These are phyloP conservation scores for Chrysomela aeneicollis DNA, from an alignment of 2,888 invertebrate species.

Conservation along the genomic window DNA sequence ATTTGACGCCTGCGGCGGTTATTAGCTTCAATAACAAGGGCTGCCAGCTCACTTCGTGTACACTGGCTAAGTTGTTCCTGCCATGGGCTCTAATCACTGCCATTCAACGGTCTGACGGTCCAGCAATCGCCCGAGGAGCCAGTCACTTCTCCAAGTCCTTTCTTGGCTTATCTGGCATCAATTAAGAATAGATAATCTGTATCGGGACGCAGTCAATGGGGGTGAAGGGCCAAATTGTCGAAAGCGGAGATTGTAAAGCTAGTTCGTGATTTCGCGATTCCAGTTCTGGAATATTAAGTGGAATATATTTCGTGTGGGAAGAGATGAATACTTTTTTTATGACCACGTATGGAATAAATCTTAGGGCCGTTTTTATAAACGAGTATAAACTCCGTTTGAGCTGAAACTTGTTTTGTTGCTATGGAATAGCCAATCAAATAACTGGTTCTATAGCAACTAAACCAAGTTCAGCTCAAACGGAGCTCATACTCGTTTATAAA, in stretches of 20 bases:
- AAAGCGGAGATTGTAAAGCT: background rate
- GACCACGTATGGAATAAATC: too few species aligned
- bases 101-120: conserved; percentile 51
- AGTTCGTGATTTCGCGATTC: background rate
- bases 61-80: conserved; percentile 50
- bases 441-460: too few species aligned
- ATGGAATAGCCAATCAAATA: too few species aligned
- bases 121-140: conserved; percentile 52
- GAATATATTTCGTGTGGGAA: too few species aligned
- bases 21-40: conserved; percentile 59
- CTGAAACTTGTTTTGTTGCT: too few species aligned
- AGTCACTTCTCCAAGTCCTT: conserved; percentile 52
- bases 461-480: too few species aligned
- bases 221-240: background rate
- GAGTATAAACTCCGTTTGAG: too few species aligned
- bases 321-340: too few species aligned
- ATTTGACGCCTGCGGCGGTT: conserved; percentile 54
- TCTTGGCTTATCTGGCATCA: conserved; percentile 54
- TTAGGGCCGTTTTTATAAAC: too few species aligned
- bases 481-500: too few species aligned
- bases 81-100: conserved; percentile 55
- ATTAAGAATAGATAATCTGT: conserved; percentile 53
- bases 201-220: conserved; percentile 13
- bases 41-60: conserved; percentile 50
- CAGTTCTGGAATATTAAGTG: background rate